phyloP scores from a whole-genome alignment of 1,140 invertebrate species.

The Carcinoscorpius rotundicauda region DNA sequence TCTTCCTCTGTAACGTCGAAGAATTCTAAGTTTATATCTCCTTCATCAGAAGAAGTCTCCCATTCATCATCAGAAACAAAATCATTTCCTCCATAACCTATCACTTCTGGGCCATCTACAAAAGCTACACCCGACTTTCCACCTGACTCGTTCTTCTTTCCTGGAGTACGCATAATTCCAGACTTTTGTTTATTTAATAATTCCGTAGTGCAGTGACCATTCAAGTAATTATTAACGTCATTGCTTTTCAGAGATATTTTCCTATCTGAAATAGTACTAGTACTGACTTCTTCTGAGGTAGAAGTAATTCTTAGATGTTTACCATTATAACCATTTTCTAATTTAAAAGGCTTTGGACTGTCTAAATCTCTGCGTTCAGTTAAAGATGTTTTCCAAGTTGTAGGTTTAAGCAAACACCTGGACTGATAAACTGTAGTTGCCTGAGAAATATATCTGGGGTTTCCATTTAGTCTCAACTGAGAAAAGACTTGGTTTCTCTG shows the following conservation, averaged over 20 bases:
- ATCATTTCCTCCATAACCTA: slow-evolving; percentile 71
- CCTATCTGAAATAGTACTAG: not conserved
- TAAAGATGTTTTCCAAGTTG: not conserved
- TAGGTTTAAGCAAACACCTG: not conserved
- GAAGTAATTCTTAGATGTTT: not conserved
- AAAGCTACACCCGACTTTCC: slow-evolving; percentile 46
- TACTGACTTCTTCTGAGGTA: slow-evolving; percentile 28
- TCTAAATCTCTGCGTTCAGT: not conserved
- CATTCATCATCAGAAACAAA: slow-evolving; percentile 38
- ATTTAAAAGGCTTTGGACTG: not conserved
- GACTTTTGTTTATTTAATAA: not conserved
- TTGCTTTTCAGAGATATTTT: not conserved
- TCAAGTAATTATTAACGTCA: not conserved
- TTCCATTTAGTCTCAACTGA: not conserved
- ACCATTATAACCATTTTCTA: not conserved
- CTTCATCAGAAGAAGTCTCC: slow-evolving; percentile 37
- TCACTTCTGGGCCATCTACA: slow-evolving; percentile 56
- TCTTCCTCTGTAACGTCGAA: slow-evolving; percentile 40
- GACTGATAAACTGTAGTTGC: slow-evolving; percentile 15
- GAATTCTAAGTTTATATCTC: slow-evolving; percentile 33
- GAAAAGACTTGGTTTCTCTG: slow-evolving; percentile 3
- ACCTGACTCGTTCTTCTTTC: no score
- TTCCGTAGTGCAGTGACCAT: not conserved
- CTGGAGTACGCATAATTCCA: not conserved
- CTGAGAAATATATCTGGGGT: slow-evolving; percentile 14